Base-by-base conservation (phyloP, 2,113 vertebrate species). In the Notarius quadriscutis region DNA sequence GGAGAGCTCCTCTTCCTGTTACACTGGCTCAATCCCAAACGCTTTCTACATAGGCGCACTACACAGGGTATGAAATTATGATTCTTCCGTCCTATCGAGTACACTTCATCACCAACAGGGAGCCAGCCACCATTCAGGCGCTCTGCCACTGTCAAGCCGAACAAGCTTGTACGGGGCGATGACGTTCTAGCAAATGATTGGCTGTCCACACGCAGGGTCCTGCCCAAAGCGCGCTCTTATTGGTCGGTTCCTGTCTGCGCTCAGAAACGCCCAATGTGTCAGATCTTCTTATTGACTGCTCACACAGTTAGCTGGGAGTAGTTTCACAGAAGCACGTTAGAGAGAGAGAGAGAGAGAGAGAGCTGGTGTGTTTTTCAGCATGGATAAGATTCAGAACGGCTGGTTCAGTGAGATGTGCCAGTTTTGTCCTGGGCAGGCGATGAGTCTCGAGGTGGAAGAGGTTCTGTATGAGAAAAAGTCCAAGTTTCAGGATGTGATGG, bases 351-450 rank as follows among this genome's bases (percentile, higher is more conserved):
- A 1, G 34, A 41, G 34, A 41, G 34, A 41, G 34, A 41, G 34
- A 41, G 30, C 30, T 15, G 7, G 1, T 7, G 34, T 10, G 5
- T 82, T 60, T 8, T 84, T 57, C 22, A 65, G 25, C 7, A 96
- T 96, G 95, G 95, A 96, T 84, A 92, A 91, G 90, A 95, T 98
- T 84, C 96, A 95, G 84, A 96, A 97, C 83, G 97, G 97, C n/a
- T 98, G 97, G 97, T 98, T 99, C 92, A 97, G 96, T 2, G 97
- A 99, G 90, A 96, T 95, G 10, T 97, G 97, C 93, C 95, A 95
- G 78, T 88, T 98, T 81, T 99, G 97, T 97, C 97, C 98, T 9
- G 98, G 98, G 0, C 98, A 98, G 92, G 97, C 97, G 7, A 95
- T 97, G 94, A 98, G 97, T 88, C 95, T 99, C 89, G 95, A 98